Base-by-base conservation (phyloP, 2,888 invertebrate species). In the Thysanoteuthis rhombus region DNA sequence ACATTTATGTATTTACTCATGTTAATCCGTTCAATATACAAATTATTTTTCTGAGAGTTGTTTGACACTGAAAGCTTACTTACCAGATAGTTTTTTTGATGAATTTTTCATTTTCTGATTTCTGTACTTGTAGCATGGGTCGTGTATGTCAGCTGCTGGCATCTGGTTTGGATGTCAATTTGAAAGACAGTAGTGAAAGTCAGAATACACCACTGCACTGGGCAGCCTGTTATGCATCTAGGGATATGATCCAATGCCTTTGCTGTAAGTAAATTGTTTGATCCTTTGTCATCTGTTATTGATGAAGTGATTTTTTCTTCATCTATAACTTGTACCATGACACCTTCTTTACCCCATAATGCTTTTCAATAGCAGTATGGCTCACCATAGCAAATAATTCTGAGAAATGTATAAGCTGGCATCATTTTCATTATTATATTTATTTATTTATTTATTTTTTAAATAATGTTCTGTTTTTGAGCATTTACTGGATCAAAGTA, bases 191-290 rank as follows among this genome's bases (percentile, higher is more conserved):
- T 75, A 97, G 97, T 93, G 97, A 97, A 89, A 98, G 97, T 94
- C 97, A 97, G 95, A 98, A 98, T 96, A 98, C 98, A 5, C 97
- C 98, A 4, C 96, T 98, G 39, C 98, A 98, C 96, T 98, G 98
- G 98, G 98, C 98, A 52, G 98, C 98, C 42, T 98, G 98, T 95
- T 98, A 97, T 96, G 98, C 97, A 90, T 97, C 97, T 95, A 97
- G 97, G 94, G 97, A 98, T 94, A 97, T 98, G 93, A 97, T 98
- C 0, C 97, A 97, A 94, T 98, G 97, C 96, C 97, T 98, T 90
- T 97, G 97, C 95, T 97, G 98, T 98, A 97, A 94, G 95, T 75
- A 75, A 75, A 75, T 75, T 75, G n/a, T 75, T 12, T 36, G 16
- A 75, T 75, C n/a, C 4, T 75, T 75, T 75, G 12, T 75, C n/a